Evolutionary conservation across 2,113 vertebrate genomes (phyloP).

Genomic region (Scopus umbretta): DNA sequence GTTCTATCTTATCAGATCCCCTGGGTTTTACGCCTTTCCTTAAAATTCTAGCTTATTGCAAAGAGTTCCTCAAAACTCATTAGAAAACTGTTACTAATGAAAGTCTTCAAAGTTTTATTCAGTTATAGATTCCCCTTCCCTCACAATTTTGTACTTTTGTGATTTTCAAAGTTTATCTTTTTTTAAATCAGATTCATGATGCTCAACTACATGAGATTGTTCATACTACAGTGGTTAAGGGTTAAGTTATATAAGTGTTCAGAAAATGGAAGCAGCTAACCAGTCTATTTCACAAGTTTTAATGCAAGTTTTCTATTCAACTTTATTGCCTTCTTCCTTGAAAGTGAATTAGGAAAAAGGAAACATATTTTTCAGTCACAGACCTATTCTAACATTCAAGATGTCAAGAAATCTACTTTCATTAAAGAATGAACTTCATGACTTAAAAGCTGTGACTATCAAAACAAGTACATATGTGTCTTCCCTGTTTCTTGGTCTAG

Average conservation of each 20-base stretch:
- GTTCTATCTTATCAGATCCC: rapidly evolving
- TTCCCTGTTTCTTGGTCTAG: not conserved
- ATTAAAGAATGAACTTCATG: not conserved
- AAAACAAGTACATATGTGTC: not conserved
- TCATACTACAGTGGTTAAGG: not conserved
- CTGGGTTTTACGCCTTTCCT: not conserved
- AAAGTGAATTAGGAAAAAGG: not conserved
- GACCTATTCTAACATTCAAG: not conserved
- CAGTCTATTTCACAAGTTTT: not conserved
- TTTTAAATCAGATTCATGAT: not conserved
- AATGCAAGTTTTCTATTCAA: not conserved
- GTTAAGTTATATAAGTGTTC: not conserved
- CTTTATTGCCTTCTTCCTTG: not conserved
- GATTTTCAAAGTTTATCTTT: not conserved
- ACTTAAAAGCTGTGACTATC: not conserved
- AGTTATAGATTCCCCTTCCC: not conserved
- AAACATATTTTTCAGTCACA: not conserved
- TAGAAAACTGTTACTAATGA: not conserved
- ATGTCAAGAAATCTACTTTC: not conserved
- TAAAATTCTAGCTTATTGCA: not conserved
- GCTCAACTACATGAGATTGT: not conserved
- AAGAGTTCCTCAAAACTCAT: not conserved
- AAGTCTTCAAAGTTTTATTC: not conserved
- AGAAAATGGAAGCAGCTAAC: not conserved
- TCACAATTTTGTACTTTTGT: not conserved